Base-by-base conservation (phyloP, 2,888 invertebrate genomes). In the Heliconius ethilla region DNA sequence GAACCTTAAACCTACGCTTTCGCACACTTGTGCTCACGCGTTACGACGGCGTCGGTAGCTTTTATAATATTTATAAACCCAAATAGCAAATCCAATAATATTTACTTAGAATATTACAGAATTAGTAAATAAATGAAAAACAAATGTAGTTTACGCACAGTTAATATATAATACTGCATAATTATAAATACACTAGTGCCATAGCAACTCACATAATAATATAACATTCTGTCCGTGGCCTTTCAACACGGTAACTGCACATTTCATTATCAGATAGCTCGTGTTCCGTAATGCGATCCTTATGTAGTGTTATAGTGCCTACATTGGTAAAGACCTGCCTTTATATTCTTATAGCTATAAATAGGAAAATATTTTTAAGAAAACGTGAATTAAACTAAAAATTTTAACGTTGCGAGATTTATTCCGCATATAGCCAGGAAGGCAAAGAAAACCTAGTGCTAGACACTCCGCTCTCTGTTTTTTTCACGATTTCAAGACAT, bases 251-350 rank as follows among this genome's bases (percentile, higher is more conserved):
- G 86, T 83, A 83, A 81, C 82, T 80, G 81, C 78, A 82, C 81
- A 78, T 78, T 66, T 79, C 79, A 81, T 82, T 85, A 85, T 84
- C 84, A 82, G 84, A 85, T 85, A 83, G 80, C 40, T 70, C 76
- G 72, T 59, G 63, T 86, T 86, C 84, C 84, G 83, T 81, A 86
- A 86, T 78, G 45, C 76, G 81, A 86, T 85, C 86, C 86, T 86
- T 85, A 85, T 81, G 81, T 82, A 81, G 77, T 78, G 55, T 22
- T 55, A 55, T 55, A 55, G 55, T 55, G 22, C 3, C 18, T 22
- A 1, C 3, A 55, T 22, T n/a, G 51, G n/a, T n/a, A n/a, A 59
- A 59, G 59, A 59, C 59, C n/a, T 59, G 59, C 3, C 59, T 59
- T 59, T n/a, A n/a, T n/a, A 59, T 59, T 22, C n/a, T 59, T 59